These are phyloP conservation scores for Atherinomorus stipes DNA, from an alignment of 2,113 vertebrate species.

Conservation along the genomic window DNA sequence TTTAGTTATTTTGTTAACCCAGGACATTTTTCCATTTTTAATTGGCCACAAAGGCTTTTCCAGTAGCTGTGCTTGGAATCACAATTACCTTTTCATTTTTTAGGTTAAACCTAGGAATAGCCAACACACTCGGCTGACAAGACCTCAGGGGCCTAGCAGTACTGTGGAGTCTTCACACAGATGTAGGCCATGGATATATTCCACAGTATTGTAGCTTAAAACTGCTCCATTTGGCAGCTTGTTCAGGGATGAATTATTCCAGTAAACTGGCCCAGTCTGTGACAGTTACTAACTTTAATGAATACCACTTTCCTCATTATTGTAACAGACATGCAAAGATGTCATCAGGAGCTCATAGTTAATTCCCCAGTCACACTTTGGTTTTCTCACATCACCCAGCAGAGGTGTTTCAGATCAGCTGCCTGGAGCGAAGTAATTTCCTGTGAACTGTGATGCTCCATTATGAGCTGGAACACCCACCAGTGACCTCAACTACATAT, in stretches of 20 bases:
- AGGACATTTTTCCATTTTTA: not conserved
- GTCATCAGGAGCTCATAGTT: not conserved
- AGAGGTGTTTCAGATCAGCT: slow-evolving; percentile 52
- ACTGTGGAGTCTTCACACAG: slow-evolving; percentile 15
- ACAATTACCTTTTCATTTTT: slow-evolving; percentile 40
- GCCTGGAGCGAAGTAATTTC: slow-evolving; percentile 25
- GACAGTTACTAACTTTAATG: not conserved
- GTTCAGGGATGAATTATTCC: not conserved
- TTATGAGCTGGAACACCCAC: slow-evolving; percentile 33
- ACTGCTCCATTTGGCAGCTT: slow-evolving; percentile 16
- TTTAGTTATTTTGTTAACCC: not conserved
- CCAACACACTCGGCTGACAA: slow-evolving; percentile 29
- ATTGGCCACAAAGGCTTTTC: not conserved
- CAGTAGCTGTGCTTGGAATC: slow-evolving; percentile 1
- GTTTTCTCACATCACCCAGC: slow-evolving; percentile 53
- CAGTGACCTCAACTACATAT: not conserved
- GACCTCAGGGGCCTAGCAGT: slow-evolving; percentile 53
- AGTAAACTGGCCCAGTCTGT: not conserved
- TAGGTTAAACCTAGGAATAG: slow-evolving; percentile 63
- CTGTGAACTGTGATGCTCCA: slow-evolving; percentile 31
- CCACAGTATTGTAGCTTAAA: slow-evolving; percentile 20
- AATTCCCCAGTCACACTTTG: slow-evolving; percentile 10
- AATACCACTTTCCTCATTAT: not conserved
- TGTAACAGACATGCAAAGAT: not conserved
- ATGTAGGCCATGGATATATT: slow-evolving; percentile 57